phyloP scores from a whole-genome alignment of 2,888 invertebrate species.

The Microctonus hyperodae region DNA sequence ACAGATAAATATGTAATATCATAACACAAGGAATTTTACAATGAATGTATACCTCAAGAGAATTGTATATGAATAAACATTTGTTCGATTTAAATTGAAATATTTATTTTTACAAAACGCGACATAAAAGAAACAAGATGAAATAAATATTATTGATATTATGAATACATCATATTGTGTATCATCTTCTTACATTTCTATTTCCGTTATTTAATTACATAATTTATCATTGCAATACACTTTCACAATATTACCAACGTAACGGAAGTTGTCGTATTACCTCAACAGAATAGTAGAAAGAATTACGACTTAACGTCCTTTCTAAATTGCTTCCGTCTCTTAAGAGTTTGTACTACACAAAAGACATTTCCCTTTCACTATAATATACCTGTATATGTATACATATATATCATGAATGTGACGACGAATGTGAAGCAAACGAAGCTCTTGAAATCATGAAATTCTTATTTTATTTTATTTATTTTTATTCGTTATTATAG shows the following conservation, averaged over 20 bases:
- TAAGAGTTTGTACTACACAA: slow-evolving; percentile 11
- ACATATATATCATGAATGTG: neutral
- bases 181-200: neutral
- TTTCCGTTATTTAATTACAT: neutral
- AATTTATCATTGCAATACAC: neutral
- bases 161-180: neutral
- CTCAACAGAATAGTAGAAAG: slow-evolving; percentile 9
- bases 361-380: slow-evolving; percentile 25
- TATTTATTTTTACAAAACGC: neutral
- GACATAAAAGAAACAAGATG: neutral
- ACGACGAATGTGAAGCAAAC: neutral
- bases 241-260: slow-evolving; percentile 4
- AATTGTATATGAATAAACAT: neutral
- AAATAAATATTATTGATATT: neutral
- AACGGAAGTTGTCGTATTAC: slow-evolving; percentile 3
- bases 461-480: neutral
- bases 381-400: neutral
- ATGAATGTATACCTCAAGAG: neutral
- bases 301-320: slow-evolving; percentile 20
- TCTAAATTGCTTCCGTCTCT: slow-evolving; percentile 24
- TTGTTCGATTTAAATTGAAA: neutral
- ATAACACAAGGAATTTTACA: neutral
- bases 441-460: neutral
- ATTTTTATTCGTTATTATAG: neutral
- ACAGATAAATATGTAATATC: neutral